Base-by-base conservation (phyloP, 2,797 vertebrate species). In the Phrynocephalus forsythii region DNA sequence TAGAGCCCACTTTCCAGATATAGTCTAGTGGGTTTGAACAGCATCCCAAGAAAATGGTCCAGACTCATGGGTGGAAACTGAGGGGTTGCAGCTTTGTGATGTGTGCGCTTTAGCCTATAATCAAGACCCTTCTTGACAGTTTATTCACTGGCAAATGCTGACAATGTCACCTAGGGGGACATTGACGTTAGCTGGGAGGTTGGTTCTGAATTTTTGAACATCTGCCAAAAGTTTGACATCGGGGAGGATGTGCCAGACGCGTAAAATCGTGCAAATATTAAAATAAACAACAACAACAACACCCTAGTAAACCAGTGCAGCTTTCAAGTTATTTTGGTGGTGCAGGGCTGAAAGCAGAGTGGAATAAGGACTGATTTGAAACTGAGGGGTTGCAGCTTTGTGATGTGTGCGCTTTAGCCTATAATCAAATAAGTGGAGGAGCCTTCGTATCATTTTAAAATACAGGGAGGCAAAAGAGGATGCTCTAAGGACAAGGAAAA, bases 181-280 rank as follows among this genome's bases (percentile, higher is more conserved):
- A 44, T 52, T 30, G 50, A 71, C 30, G 16, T 60, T 63, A 30
- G 16, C 30, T 8, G 44, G 60, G 20, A 5, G 8, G 24, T 38
- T 13, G 20, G 15, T 84, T 52, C 20, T 24, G 68, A 24, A 2
- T 56, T 52, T 52, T 8, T 16, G 30, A 30, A 13, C 52, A 73
- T 60, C 30, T 38, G 1, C 16, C 71, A 60, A 38, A 84, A 7
- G 26, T 28, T 18, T 8, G 8, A 48, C 24, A 66, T 48, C 56
- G 9, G 24, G 66, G 24, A 44, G 1, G 79, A 80, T 56, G 60
- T 68, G 26, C 44, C 44, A 95, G 94, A 95, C 94, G 94, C 91
- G 81, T 85, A 85, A 33, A 92, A 86, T 86, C 11, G 79, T 76
- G 86, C 86, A 93, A 89, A 91, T 87, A 90, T 0, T 30, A 26